Evolutionary conservation across 2,888 invertebrate species (phyloP).

Genomic region (Amitus sp.): DNA sequence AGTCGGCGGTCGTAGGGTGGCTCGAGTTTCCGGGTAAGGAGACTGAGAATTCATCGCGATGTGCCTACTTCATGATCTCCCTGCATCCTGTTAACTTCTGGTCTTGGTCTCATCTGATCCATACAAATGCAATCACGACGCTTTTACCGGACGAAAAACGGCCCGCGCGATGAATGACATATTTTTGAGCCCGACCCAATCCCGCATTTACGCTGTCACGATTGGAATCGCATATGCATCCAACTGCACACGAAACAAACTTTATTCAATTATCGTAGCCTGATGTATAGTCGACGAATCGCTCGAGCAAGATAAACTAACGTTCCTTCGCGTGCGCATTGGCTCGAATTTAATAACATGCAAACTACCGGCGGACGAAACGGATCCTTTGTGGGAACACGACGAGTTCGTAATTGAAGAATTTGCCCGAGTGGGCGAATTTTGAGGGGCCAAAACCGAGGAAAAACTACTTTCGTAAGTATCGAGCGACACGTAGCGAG

Average conservation of each 20-base stretch:
- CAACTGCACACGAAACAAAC: constrained; percentile 4
- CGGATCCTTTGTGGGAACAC: background rate
- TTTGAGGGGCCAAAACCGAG: constrained; percentile 1
- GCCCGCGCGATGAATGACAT: constrained; percentile 41
- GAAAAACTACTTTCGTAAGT: background rate
- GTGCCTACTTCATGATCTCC: constrained; percentile 29
- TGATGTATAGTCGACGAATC: background rate
- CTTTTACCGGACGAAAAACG: constrained; percentile 23
- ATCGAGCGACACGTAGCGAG: too few relatives aligned
- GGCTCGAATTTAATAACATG: background rate
- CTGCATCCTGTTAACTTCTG: constrained; percentile 32
- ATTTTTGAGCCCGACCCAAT: constrained; percentile 45
- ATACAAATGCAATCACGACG: constrained; percentile 58
- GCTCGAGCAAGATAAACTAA: too few relatives aligned
- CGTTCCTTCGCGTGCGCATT: background rate
- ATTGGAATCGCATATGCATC: constrained; percentile 31
- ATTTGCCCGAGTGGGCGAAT: background rate
- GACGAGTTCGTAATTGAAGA: background rate
- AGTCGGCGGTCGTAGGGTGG: constrained; percentile 5
- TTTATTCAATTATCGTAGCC: background rate
- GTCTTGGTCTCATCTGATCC: constrained; percentile 50
- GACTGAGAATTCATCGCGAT: constrained; percentile 24
- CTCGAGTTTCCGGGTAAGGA: constrained; percentile 12
- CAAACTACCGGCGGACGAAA: background rate
- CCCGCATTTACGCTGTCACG: constrained; percentile 48